Evolutionary conservation across 2,888 invertebrate genomes (phyloP), one percentile per base, ranked within the genome.

Genomic region (Trissonchulus sp.): DNA sequence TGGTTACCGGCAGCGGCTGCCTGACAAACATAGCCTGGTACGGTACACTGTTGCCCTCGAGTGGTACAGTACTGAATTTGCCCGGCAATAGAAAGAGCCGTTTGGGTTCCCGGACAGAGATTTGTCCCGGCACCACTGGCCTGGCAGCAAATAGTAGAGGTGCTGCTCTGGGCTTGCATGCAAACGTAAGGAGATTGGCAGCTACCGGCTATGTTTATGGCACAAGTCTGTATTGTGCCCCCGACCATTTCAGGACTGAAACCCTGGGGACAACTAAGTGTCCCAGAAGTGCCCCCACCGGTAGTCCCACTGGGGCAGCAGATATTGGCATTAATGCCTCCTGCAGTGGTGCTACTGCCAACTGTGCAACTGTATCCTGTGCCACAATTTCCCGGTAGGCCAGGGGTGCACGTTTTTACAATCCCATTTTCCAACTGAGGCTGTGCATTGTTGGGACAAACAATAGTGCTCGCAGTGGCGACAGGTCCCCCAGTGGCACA

Each of bases 21-120:
- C 38, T 73, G 74, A 33, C 74, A 73, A 3, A 35, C n/a, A 30
- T 73, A 73, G 30, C 74, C 74, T 8, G 31, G 68, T 30, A 34
- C 68, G n/a, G 68, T 34, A 34, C 68, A 65, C 35, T 30, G 68
- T n/a, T 65, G 68, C 31, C 68, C 68, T 8, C 31, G 68, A n/a
- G 35, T 34, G 68, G 31, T 65, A 65, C 68, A 65, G 68, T 65
- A 65, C 35, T 65, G 68, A 15, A 34, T 65, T 28, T 65, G 68
- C 18, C 68, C 68, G 68, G 33, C 68, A 15, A 65, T 34, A 28
- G 35, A 33, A 18, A 65, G 35, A n/a, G 68, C 35, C 35, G 33
- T 30, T 28, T 65, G 68, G 35, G 31, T 65, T 8, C 68, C 68
- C 31, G 68, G 68, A 34, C 68, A 65, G 18, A 65, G 8, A 65